Evolutionary conservation across 2,888 invertebrate genomes (phyloP).

Genomic region (Ophion slaviceki): DNA sequence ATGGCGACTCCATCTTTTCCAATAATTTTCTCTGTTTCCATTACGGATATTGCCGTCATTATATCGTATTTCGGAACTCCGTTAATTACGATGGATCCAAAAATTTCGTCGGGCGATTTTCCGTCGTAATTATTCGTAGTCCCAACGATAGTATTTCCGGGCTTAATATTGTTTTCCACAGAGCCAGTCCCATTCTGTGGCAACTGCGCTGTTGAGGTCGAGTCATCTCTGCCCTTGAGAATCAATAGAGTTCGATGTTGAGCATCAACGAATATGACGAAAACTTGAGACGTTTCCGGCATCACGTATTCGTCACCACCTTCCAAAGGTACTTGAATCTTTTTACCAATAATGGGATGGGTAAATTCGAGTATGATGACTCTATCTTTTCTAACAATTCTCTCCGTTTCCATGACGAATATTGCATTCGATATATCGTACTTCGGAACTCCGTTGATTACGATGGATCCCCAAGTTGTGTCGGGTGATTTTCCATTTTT

Average conservation of each 20-base stretch:
- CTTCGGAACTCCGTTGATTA: slow-evolving; percentile 5
- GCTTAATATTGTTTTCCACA: no score
- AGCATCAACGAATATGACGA: slow-evolving; percentile 20
- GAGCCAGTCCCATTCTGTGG: no score
- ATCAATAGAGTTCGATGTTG: slow-evolving; percentile 20
- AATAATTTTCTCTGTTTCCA: background rate
- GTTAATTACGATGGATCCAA: background rate
- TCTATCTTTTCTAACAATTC: background rate
- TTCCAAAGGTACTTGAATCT: background rate
- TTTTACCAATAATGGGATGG: slow-evolving; percentile 5
- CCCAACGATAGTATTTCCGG: no score
- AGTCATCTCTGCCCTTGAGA: background rate
- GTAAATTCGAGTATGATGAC: background rate
- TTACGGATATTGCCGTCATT: background rate
- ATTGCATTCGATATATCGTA: slow-evolving; percentile 21
- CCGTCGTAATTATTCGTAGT: no score
- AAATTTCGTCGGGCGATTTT: background rate
- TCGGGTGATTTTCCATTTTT: background rate
- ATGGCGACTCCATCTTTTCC: no score
- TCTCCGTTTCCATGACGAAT: background rate
- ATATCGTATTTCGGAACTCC: slow-evolving; percentile 21
- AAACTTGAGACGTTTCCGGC: slow-evolving; percentile 1
- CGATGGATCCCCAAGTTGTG: background rate
- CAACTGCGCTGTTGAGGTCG: no score
- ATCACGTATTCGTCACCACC: slow-evolving; percentile 8